A percentile compares a stretch with the other conserved stretches of the same genome.
Conservation (phyloP, 2,888 invertebrate genomes). For the Rhimphoctona megacephalus region DNA sequence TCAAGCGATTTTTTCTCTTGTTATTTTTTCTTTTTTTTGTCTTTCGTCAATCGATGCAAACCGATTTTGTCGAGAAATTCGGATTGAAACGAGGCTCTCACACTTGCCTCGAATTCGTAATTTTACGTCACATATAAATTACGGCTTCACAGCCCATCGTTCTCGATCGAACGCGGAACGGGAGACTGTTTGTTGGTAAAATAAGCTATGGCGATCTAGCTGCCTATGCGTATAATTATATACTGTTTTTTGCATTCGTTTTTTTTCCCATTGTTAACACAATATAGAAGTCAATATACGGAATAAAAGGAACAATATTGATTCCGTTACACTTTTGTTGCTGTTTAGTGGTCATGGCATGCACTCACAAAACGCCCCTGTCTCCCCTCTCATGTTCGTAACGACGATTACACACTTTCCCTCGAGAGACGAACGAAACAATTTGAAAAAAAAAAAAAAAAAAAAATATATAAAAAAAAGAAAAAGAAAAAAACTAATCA, state of each 20-base stretch:
- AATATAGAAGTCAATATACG: conserved; percentile 68
- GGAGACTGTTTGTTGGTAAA: conserved; percentile 69
- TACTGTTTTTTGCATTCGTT: conserved; percentile 71
- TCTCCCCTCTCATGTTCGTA: conserved; percentile 52
- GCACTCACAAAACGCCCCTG: conserved; percentile 74
- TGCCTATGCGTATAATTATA: conserved; percentile 77
- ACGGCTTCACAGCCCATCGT: conserved; percentile 64
- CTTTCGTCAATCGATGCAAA: conserved; percentile 51
- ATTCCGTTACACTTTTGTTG: conserved; percentile 73
- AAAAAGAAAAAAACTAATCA: conserved; percentile 21
- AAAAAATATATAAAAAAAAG: conserved; percentile 34
- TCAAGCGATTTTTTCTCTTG: conserved; percentile 18
- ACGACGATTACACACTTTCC: conserved; percentile 74
- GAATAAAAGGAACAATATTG: conserved; percentile 73
- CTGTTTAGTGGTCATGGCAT: conserved; percentile 76
- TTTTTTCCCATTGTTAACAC: conserved; percentile 44
- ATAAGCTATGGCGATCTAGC: conserved; percentile 77
- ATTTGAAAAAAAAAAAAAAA: conserved; percentile 28
- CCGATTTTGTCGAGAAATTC: conserved; percentile 66
- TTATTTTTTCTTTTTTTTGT: conserved; percentile 15
- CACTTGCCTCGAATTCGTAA: conserved; percentile 55
- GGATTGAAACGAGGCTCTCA: conserved; percentile 52
- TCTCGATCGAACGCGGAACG: conserved; percentile 64
- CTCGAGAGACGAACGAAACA: conserved; percentile 55
- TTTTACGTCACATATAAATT: conserved; percentile 67